A percentile compares a stretch with the other conserved stretches of the same genome.
phyloP scores from a whole-genome alignment of 2,888 invertebrate species.

The Candidula unifasciata region DNA sequence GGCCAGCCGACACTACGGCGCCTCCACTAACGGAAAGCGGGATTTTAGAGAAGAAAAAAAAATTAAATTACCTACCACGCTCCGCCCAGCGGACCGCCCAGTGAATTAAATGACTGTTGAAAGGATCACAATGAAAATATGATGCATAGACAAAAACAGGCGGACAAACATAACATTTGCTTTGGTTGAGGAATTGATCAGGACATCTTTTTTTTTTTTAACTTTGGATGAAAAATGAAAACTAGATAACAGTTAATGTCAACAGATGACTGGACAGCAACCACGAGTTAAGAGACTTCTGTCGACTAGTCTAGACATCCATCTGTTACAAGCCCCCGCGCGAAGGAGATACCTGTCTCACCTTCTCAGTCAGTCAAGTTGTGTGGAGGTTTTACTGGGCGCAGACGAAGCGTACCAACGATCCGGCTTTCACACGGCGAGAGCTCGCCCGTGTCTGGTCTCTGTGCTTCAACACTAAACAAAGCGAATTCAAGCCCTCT shows the following conservation, averaged over 20 bases:
- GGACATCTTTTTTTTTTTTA: neutral
- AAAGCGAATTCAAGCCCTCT: constrained; percentile 11
- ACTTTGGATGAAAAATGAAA: too few species aligned
- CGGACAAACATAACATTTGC: neutral
- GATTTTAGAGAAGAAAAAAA: neutral
- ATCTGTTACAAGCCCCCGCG: neutral
- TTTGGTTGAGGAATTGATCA: neutral
- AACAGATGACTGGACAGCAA: neutral
- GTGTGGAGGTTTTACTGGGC: neutral
- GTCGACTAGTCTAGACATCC: neutral
- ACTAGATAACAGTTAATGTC: neutral
- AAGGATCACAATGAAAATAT: too few species aligned
- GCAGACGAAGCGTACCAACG: constrained; percentile 17
- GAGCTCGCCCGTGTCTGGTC: neutral
- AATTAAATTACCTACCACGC: neutral
- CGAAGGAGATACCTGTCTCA: constrained; percentile 18
- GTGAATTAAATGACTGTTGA: neutral
- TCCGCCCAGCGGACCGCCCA: constrained; percentile 43
- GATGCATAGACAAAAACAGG: too few species aligned
- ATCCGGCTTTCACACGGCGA: neutral
- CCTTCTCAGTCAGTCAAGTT: neutral
- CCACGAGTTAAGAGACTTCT: neutral
- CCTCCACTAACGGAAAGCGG: constrained; percentile 27
- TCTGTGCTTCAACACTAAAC: neutral
- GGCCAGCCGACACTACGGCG: constrained; percentile 48